These are phyloP conservation scores for Helleia helle DNA, from an alignment of 2,888 invertebrate genomes.

Conservation along the genomic window DNA sequence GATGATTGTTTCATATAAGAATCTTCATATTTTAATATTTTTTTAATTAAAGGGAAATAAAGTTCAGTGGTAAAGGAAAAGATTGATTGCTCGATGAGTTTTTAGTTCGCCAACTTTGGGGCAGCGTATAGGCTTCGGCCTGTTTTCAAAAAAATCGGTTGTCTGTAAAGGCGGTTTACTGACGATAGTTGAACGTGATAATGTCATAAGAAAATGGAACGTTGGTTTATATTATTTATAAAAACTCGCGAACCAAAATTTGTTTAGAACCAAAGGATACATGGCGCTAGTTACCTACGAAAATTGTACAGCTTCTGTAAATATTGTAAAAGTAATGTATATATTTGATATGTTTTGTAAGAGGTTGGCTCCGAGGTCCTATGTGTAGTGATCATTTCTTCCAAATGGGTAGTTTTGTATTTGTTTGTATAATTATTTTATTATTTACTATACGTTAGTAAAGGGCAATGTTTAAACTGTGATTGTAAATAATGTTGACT, in stretches of 20 bases:
- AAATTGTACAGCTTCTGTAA: conserved; percentile 7
- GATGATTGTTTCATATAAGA: neutral
- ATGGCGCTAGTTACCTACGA: conserved; percentile 36
- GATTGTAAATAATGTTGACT: conserved; percentile 13
- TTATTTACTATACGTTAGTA: neutral
- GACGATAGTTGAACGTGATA: no score
- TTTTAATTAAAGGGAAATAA: neutral
- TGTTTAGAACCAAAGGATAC: conserved; percentile 33
- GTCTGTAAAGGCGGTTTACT: no score
- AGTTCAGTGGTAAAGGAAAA: no score
- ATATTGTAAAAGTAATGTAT: conserved; percentile 6
- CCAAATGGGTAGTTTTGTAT: conserved; percentile 8
- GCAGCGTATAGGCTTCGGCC: no score
- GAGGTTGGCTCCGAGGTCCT: conserved; percentile 3
- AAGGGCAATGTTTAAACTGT: conserved; percentile 13
- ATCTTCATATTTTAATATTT: neutral
- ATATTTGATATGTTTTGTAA: conserved; percentile 9
- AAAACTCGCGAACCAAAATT: conserved; percentile 33
- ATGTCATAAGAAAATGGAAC: no score
- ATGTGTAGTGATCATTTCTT: conserved; percentile 9
- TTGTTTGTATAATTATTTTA: conserved; percentile 3
- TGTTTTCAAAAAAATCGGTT: no score
- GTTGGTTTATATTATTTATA: neutral
- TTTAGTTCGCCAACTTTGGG: no score
- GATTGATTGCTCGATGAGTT: no score